These are phyloP conservation scores for Crematogaster levior DNA, from an alignment of 2,888 invertebrate genomes.

Conservation along the genomic window DNA sequence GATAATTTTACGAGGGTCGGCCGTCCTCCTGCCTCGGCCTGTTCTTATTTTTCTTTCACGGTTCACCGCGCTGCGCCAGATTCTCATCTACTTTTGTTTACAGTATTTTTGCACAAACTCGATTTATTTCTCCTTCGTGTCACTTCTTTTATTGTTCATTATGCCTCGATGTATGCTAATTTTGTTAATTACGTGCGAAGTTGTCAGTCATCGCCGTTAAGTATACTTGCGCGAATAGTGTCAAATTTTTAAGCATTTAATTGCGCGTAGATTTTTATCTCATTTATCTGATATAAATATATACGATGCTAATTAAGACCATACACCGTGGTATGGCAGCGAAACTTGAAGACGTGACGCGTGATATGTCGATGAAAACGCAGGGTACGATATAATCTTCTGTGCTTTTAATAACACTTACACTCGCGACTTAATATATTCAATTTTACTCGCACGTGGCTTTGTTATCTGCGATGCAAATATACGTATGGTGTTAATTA, in stretches of 20 bases:
- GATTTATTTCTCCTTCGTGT: neutral
- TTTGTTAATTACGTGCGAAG: slow-evolving; percentile 33
- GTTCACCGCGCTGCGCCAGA: slow-evolving; percentile 23
- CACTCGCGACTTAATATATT: slow-evolving; percentile 44
- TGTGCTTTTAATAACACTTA: slow-evolving; percentile 49
- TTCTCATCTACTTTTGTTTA: slow-evolving; percentile 38
- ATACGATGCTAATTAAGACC: slow-evolving; percentile 48
- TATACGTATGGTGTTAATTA: slow-evolving; percentile 38
- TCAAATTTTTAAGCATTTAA: slow-evolving; percentile 36
- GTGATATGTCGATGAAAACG: slow-evolving; percentile 51
- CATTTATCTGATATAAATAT: slow-evolving; percentile 40
- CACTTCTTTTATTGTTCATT: neutral
- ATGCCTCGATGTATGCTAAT: slow-evolving; percentile 24
- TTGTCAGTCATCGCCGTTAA: slow-evolving; percentile 29
- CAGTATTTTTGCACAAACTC: neutral
- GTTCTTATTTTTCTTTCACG: slow-evolving; percentile 47
- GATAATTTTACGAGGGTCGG: slow-evolving; percentile 75
- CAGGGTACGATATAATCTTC: slow-evolving; percentile 42
- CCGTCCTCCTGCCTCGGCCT: slow-evolving; percentile 49
- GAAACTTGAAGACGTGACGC: slow-evolving; percentile 48
- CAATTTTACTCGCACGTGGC: slow-evolving; percentile 47
- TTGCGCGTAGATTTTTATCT: slow-evolving; percentile 46
- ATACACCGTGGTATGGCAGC: slow-evolving; percentile 16
- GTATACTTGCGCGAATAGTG: slow-evolving; percentile 19
- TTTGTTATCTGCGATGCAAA: slow-evolving; percentile 40